Evolutionary conservation across 2,888 invertebrate species (phyloP).

Genomic region (Ypsolopha sequella): DNA sequence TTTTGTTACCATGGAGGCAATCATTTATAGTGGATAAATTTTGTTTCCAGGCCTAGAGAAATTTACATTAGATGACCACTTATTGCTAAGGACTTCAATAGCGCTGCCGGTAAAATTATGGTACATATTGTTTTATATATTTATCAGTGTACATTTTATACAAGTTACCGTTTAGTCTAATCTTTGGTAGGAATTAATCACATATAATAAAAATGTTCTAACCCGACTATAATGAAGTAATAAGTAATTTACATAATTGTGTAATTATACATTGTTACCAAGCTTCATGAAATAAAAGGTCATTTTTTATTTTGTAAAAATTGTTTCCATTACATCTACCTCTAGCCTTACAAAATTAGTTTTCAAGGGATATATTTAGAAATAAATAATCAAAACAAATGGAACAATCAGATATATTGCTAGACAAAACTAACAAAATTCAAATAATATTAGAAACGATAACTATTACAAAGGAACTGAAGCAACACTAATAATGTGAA

Average conservation of each 20-base stretch:
- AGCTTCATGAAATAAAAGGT: slow-evolving; percentile 67
- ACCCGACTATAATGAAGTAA: slow-evolving; percentile 51
- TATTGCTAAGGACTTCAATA: slow-evolving; percentile 48
- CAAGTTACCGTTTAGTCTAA: slow-evolving; percentile 67
- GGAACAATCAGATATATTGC: neutral
- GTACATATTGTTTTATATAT: slow-evolving; percentile 56
- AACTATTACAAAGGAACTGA: neutral
- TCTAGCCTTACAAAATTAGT: neutral
- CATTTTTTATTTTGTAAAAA: slow-evolving; percentile 65
- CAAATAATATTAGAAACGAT: neutral
- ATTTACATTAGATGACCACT: slow-evolving; percentile 49
- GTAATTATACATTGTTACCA: slow-evolving; percentile 62
- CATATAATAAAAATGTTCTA: slow-evolving; percentile 52
- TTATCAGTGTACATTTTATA: slow-evolving; percentile 63
- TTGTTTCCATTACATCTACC: neutral
- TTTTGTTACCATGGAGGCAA: neutral
- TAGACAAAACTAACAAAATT: neutral
- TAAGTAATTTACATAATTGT: slow-evolving; percentile 34
- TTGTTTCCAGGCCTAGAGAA: slow-evolving; percentile 55
- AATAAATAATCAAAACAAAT: neutral
- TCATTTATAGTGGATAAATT: neutral
- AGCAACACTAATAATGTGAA: neutral
- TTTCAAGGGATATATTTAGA: neutral
- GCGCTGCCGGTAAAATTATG: slow-evolving; percentile 31
- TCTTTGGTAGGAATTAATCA: slow-evolving; percentile 59